These are phyloP conservation scores for Tor tambroides DNA, from an alignment of 2,113 vertebrate genomes.

Conservation along the genomic window DNA sequence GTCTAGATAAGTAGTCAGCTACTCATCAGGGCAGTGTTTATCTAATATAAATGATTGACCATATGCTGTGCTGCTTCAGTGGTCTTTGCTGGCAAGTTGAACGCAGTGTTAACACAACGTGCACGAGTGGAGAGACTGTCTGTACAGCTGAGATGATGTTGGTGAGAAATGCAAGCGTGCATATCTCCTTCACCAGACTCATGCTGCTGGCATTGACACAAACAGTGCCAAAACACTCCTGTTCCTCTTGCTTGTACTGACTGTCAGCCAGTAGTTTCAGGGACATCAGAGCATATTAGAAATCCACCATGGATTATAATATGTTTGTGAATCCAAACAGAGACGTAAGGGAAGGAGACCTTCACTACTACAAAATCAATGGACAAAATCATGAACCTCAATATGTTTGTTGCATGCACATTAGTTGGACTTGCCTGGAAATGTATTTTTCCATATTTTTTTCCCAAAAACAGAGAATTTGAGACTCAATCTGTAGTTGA, in stretches of 20 bases:
- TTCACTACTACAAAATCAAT: background rate
- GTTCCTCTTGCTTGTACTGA: background rate
- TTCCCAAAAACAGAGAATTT: background rate
- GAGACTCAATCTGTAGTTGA: background rate
- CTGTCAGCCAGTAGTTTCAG: background rate
- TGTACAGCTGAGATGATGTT: background rate
- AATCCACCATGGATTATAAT: background rate
- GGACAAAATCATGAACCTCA: background rate
- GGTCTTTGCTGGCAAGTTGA: background rate
- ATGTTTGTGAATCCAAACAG: background rate
- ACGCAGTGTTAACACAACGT: background rate
- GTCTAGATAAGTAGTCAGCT: background rate
- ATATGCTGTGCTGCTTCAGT: background rate
- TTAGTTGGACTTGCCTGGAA: background rate
- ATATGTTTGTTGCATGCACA: background rate
- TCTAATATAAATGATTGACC: background rate
- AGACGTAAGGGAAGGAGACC: background rate
- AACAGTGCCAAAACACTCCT: background rate
- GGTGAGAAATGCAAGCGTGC: background rate
- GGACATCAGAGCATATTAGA: background rate
- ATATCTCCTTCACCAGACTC: background rate
- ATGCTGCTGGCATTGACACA: background rate
- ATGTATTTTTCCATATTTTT: background rate
- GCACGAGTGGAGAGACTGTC: background rate
- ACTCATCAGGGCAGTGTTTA: background rate